Evolutionary conservation across 2,113 vertebrate genomes (phyloP), one percentile per base, ranked within the genome.

Genomic region (Holacanthus passer): DNA sequence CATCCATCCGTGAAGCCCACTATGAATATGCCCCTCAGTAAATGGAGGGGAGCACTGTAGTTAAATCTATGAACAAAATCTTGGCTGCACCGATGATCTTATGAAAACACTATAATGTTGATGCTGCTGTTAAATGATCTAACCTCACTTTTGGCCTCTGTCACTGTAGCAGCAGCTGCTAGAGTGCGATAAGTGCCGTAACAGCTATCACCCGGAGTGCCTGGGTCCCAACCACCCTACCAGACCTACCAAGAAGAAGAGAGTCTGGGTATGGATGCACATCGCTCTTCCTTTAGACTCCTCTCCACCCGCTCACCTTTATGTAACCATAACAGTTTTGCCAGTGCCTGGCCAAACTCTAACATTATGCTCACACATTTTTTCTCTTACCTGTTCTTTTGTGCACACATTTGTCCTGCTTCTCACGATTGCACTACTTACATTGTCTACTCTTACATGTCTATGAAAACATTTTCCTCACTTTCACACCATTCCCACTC

Each of bases 161-260:
- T 76, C 75, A 41, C 13, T 73, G 60, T 50, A 92, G 47, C 78
- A 98, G 96, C 96, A 98, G 92, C 93, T 99, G 92, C 95, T 99
- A 86, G 97, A 99, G 95, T 99, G 99, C 90, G 97, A 97, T 91
- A 99, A 99, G 97, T 99, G 99, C 97, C 97, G 97, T 94, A 99
- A 99, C 96, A 99, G 97, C 96, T 99, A 98, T 96, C 99, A 99
- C 96, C 98, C 98, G 2, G 99, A 99, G 97, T 99, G 99, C 97
- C 97, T 99, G 96, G 97, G 96, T 94, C 97, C 99, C 86, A 99
- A 99, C 94, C 98, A 99, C 95, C 99, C 98, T 48, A 97, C 96
- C 68, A 97, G 97, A 94, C 98, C 98, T 82, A 99, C 98, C 37
- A 99, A 99, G 96, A 99, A 99, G 91, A 99, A 98, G 95, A 97